Base-by-base conservation (phyloP, 2,888 invertebrate species). In the Hirtodrosophila trivittata region DNA sequence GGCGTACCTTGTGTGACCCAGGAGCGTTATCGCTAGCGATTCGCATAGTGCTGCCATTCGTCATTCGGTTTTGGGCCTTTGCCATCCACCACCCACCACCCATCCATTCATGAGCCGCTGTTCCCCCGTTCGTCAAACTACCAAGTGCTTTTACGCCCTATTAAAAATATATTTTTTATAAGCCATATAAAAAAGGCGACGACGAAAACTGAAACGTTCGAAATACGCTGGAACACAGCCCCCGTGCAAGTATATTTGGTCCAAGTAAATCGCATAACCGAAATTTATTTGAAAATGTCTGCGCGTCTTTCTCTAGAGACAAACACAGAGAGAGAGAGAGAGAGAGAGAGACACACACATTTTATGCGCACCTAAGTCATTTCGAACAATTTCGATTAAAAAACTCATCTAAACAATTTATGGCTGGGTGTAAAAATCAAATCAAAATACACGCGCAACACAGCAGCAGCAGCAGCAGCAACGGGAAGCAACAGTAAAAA, bases 391-490 rank as follows among this genome's bases (percentile, higher is more conserved):
- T 84, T 84, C 84, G 84, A 84, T 84, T 84, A 85, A 87, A 85
- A 88, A 88, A 87, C 88, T 88, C 88, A 89, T 88, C 88, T 88
- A 88, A 88, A 88, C 89, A 88, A 89, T 88, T 88, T 88, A 88
- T 89, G 88, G 76, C 81, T 73, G 66, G 80, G 77, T 87, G 86
- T 88, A 88, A 88, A 88, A 87, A 88, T 88, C 87, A 88, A 89
- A 88, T 87, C 87, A 88, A 87, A 88, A 86, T 84, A 82, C 86
- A 74, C 66, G 66, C 55, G 74, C 66, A 67, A 47, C 18, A 21
- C 18, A 21, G 18, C 51, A 10, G 18, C 25, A 43, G 8, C 64
- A 38, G 1, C 12, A 28, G 18, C 37, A 32, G n/a, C 50, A 56
- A 33, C 54, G 39, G 10, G 33, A 65, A 26, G 51, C 59, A 38